A percentile compares a stretch with the other conserved stretches of the same genome.
Evolutionary conservation across 2,113 vertebrate genomes (phyloP).

Genomic region (Limanda limanda): DNA sequence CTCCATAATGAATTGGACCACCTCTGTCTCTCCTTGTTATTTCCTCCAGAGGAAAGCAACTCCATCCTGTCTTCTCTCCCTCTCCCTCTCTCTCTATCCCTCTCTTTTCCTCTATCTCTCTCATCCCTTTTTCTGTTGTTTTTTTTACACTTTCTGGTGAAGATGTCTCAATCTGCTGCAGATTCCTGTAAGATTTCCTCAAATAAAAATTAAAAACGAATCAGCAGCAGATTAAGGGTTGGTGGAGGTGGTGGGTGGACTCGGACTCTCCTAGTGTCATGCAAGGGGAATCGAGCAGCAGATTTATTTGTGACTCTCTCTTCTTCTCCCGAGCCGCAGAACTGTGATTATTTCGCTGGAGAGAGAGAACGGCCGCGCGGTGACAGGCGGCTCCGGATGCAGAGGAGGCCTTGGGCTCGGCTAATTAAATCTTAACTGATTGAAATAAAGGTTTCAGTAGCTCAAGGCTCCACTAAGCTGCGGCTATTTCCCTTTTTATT

Average conservation of each 20-base stretch:
- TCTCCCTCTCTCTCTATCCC: not conserved
- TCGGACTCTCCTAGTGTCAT: conserved; percentile 75
- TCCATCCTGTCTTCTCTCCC: conserved; percentile 35
- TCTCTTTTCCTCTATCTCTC: conserved; percentile 7
- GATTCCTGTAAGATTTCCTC: conserved; percentile 69
- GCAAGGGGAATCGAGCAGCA: conserved; percentile 82
- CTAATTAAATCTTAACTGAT: conserved; percentile 97
- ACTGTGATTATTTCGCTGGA: conserved; percentile 82
- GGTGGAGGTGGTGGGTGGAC: not conserved
- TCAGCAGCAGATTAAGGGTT: conserved; percentile 36
- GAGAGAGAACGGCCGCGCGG: conserved; percentile 87
- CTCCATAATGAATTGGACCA: conserved; percentile 19
- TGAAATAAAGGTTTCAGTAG: conserved; percentile 89
- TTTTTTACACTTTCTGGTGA: conserved; percentile 78
- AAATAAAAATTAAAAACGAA: conserved; percentile 73
- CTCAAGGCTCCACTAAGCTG: conserved; percentile 89
- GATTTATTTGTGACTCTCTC: conserved; percentile 86
- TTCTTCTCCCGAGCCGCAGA: conserved; percentile 83
- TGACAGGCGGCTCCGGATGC: conserved; percentile 87
- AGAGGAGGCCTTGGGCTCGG: conserved; percentile 86
- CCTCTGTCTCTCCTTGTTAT: conserved; percentile 45
- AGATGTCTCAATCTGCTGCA: conserved; percentile 80
- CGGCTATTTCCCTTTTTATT: conserved; percentile 84
- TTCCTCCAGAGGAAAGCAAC: conserved; percentile 52
- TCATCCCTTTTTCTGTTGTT: conserved; percentile 66